A percentile compares a stretch with the other conserved stretches of the same genome.
These are phyloP conservation scores for Yponomeuta cagnagella DNA, from an alignment of 2,888 invertebrate species.

Conservation along the genomic window DNA sequence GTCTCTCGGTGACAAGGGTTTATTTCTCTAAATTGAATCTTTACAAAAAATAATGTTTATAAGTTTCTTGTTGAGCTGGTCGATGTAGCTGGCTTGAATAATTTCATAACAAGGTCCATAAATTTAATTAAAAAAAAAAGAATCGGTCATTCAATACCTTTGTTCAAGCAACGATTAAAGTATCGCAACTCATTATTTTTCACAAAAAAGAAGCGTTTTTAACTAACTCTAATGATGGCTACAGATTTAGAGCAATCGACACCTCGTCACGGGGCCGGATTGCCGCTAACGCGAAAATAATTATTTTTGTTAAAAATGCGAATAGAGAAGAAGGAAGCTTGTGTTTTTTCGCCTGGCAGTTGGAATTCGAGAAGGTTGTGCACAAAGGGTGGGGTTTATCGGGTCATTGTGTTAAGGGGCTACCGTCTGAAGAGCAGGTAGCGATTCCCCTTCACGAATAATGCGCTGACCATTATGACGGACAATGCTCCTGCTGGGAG, in stretches of 20 bases:
- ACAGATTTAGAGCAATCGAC: constrained; percentile 45
- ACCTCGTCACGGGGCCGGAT: constrained; percentile 37
- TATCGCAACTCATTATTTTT: constrained; percentile 46
- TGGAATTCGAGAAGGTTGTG: constrained; percentile 66
- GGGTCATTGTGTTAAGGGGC: constrained; percentile 17
- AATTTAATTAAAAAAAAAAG: constrained; percentile 15
- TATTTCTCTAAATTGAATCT: background rate
- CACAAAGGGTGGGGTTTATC: constrained; percentile 39
- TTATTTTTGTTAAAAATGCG: constrained; percentile 50
- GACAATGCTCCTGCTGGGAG: constrained; percentile 9
- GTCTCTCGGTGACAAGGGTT: background rate
- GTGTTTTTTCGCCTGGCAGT: constrained; percentile 26
- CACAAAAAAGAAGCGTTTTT: constrained; percentile 41
- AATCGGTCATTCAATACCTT: constrained; percentile 39
- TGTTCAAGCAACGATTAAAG: constrained; percentile 35
- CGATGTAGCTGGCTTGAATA: background rate
- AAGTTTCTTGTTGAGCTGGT: background rate
- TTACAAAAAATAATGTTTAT: background rate
- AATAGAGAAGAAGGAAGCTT: constrained; percentile 30
- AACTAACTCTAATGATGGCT: constrained; percentile 22
- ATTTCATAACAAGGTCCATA: background rate
- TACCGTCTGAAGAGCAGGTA: constrained; percentile 6
- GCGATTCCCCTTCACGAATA: background rate
- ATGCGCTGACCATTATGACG: background rate
- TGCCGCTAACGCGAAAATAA: constrained; percentile 60